Conservation (phyloP, 2,888 invertebrate species). For the Thecocarcelia acutangulata region DNA sequence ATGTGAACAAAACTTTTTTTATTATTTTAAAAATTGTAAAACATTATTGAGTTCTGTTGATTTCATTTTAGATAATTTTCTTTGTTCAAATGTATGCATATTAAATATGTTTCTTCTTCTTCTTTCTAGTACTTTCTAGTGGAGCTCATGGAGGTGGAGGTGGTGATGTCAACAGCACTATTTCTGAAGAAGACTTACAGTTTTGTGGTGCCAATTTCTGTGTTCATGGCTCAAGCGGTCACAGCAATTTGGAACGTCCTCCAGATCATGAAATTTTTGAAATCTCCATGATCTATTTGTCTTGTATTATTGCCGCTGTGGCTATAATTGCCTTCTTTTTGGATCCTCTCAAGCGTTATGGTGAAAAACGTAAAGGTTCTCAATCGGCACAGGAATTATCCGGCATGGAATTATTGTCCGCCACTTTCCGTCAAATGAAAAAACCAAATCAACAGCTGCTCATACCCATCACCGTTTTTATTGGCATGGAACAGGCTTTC, state of each 20-base stretch:
- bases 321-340: slow-evolving; percentile 93
- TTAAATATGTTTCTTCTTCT: neutral
- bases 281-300: slow-evolving; percentile 93
- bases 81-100: neutral
- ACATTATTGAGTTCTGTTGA: too few species aligned
- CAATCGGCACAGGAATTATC: slow-evolving; percentile 88
- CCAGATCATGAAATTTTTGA: slow-evolving; percentile 93
- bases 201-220: slow-evolving; percentile 92
- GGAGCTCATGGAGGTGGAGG: slow-evolving; percentile 85
- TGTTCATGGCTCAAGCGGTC: slow-evolving; percentile 86
- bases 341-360: slow-evolving; percentile 95
- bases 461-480: slow-evolving; percentile 97
- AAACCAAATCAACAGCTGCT: slow-evolving; percentile 95
- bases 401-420: slow-evolving; percentile 91
- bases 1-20: too few species aligned
- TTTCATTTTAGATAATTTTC: too few species aligned
- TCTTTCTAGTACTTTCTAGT: slow-evolving; percentile 85
- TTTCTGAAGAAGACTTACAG: slow-evolving; percentile 83
- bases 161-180: slow-evolving; percentile 79
- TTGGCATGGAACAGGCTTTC: slow-evolving; percentile 98
- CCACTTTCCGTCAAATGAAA: slow-evolving; percentile 94
- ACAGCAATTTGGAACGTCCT: slow-evolving; percentile 90
- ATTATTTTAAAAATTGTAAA: too few species aligned
- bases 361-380: slow-evolving; percentile 89
- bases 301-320: slow-evolving; percentile 92